A percentile compares a stretch with the other conserved stretches of the same genome.
phyloP scores from a whole-genome alignment of 2,797 vertebrate species.

The Rhinella marina region DNA sequence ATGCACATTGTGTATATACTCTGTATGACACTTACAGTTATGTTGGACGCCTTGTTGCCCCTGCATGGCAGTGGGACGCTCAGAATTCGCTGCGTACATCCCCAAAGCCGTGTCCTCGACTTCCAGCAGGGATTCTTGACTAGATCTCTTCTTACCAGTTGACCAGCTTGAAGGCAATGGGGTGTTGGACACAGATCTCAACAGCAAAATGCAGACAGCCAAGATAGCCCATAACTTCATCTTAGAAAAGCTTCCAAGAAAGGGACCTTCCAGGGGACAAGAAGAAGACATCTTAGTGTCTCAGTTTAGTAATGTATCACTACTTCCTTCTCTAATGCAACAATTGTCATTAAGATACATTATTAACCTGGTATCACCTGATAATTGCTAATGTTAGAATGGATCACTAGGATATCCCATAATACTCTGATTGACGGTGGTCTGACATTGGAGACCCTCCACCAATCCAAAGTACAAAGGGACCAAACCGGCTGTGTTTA shows the following conservation, averaged over 20 bases:
- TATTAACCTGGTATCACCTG: background rate
- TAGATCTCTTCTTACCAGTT: constrained; percentile 85
- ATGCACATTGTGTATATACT: background rate
- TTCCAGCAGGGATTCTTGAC: constrained; percentile 73
- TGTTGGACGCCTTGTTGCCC: constrained; percentile 28
- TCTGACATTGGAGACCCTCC: background rate
- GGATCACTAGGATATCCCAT: background rate
- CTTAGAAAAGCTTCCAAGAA: constrained; percentile 96
- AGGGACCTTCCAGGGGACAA: constrained; percentile 75
- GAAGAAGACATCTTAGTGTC: constrained; percentile 21
- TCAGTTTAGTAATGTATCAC: background rate
- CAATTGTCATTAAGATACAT: background rate
- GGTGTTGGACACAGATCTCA: constrained; percentile 89
- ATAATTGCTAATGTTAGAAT: background rate
- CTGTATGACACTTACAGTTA: constrained; percentile 29
- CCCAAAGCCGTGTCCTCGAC: constrained; percentile 65
- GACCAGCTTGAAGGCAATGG: constrained; percentile 86
- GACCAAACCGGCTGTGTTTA: background rate
- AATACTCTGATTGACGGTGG: too few relatives aligned
- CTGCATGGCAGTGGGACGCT: constrained; percentile 23
- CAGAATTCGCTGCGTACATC: constrained; percentile 47
- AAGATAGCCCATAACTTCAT: constrained; percentile 99
- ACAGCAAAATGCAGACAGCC: constrained; percentile 98
- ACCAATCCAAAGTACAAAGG: too few relatives aligned
- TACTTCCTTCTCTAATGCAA: background rate